Conservation (phyloP, 2,797 vertebrate genomes). For the Centropyge bicolor region DNA sequence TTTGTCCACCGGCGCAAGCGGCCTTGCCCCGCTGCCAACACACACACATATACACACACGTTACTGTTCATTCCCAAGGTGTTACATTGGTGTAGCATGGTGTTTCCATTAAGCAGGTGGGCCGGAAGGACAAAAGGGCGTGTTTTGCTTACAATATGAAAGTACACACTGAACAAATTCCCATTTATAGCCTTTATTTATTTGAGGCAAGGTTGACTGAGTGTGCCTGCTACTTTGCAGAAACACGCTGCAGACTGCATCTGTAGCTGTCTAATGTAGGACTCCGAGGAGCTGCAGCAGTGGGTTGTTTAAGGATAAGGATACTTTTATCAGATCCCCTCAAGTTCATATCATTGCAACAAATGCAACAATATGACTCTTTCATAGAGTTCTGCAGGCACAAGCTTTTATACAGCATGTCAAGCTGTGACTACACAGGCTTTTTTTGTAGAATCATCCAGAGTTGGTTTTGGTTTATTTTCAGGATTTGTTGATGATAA, state of each 20-base stretch:
- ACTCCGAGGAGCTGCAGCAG: conserved; percentile 33
- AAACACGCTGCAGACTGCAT: conserved; percentile 30
- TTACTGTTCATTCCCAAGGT: conserved; percentile 56
- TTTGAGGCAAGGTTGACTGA: conserved; percentile 44
- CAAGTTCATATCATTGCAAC: conserved; percentile 25
- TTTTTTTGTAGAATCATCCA: conserved; percentile 7
- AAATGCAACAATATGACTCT: conserved; percentile 22
- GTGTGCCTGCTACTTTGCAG: conserved; percentile 31
- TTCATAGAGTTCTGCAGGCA: conserved; percentile 4
- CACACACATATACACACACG: conserved; percentile 8
- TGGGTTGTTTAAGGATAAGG: conserved; percentile 43
- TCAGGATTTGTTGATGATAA: conserved; percentile 15
- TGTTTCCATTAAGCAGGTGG: conserved; percentile 65
- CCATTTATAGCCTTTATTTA: conserved; percentile 45
- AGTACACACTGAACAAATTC: conserved; percentile 49
- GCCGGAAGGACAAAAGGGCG: conserved; percentile 64
- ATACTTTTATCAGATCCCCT: conserved; percentile 47
- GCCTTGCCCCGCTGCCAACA: conserved; percentile 11
- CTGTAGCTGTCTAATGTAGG: conserved; percentile 23
- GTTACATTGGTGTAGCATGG: conserved; percentile 32
- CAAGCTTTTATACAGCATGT: conserved; percentile 2
- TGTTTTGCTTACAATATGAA: conserved; percentile 51
- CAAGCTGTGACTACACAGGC: neutral
- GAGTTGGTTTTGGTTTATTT: conserved; percentile 4
- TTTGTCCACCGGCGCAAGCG: conserved; percentile 41